Evolutionary conservation across 1,140 invertebrate species (phyloP), one percentile per base, ranked within the genome.

Genomic region (Drosophila tristis): DNA sequence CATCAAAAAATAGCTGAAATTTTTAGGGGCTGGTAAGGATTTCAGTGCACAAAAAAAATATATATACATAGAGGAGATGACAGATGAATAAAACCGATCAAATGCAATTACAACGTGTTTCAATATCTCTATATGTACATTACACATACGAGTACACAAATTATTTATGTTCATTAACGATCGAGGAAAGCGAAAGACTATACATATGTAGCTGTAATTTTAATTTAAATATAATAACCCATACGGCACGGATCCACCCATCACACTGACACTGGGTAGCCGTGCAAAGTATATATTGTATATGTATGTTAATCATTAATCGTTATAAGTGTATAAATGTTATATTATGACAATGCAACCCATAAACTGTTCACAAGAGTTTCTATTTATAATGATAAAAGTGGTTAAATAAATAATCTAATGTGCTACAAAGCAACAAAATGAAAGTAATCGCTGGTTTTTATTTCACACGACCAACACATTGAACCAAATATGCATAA

Each of bases 21-120:
- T 90, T 89, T 91, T 90, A 85, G 73, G 89, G 86, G 90, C 82
- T 91, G 80, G 82, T 81, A 90, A 91, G 76, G 59, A 77, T 78
- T 90, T 90, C 85, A 90, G 90, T 74, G 43, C 15, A 61, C 31
- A 67, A 74, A 64, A 80, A 78, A 80, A 77, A 54, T 49, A 45
- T 15, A 67, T 25, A 25, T 4, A 25, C 15, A 43, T 29, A 51
- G 48, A 53, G 39, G 47, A 51, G 42, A 57, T 15, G 44, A 68
- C 48, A 45, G 59, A 42, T 39, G 74, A 78, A 78, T 74, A 86
- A 85, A 74, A 55, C 39, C 20, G 84, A 67, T 49, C 53, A 64
- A 76, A 55, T 51, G 62, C 67, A 86, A 68, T 63, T 26, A 50
- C 48, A 79, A 45, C 50, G 65, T 78, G 59, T 86, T 78, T 79